Conservation (phyloP, 35 echinoderm and acorn worm species). For the Stichopus chloronotus region DNA sequence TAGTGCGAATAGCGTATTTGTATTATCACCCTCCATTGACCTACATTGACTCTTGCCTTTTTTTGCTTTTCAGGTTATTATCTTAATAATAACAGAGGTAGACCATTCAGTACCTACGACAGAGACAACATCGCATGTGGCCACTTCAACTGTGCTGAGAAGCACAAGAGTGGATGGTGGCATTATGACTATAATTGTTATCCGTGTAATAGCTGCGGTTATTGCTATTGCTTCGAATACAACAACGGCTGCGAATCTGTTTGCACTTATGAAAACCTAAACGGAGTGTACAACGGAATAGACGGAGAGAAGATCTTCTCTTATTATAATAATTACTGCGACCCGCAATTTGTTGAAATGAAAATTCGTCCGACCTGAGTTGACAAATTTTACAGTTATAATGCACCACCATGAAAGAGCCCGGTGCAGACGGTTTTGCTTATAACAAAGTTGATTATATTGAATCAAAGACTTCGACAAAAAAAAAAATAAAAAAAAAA, state of each 20-base stretch:
- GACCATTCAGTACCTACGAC: constrained; percentile 2
- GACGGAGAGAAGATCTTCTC: not conserved
- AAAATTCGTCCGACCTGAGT: not conserved
- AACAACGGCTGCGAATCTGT: not conserved
- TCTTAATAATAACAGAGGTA: not conserved
- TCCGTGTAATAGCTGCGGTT: not conserved
- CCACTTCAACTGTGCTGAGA: not conserved
- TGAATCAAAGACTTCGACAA: too few relatives aligned
- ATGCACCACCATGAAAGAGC: too few relatives aligned
- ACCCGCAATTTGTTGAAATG: not conserved
- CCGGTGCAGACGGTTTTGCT: too few relatives aligned
- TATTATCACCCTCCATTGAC: too few relatives aligned
- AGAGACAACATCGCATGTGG: constrained; percentile 7
- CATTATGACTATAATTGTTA: not conserved
- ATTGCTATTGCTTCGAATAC: not conserved
- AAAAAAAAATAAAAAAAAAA: too few relatives aligned
- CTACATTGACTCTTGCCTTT: too few relatives aligned
- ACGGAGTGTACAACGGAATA: not conserved
- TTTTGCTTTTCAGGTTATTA: not conserved
- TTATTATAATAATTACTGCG: not conserved
- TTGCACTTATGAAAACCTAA: not conserved
- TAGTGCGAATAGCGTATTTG: too few relatives aligned
- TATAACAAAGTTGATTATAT: too few relatives aligned
- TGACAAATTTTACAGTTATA: too few relatives aligned
- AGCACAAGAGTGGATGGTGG: constrained; percentile 20